A percentile compares a stretch with the other conserved stretches of the same genome.
These are phyloP conservation scores for Limulus polyphemus DNA, from an alignment of 2,888 invertebrate genomes.

Conservation along the genomic window DNA sequence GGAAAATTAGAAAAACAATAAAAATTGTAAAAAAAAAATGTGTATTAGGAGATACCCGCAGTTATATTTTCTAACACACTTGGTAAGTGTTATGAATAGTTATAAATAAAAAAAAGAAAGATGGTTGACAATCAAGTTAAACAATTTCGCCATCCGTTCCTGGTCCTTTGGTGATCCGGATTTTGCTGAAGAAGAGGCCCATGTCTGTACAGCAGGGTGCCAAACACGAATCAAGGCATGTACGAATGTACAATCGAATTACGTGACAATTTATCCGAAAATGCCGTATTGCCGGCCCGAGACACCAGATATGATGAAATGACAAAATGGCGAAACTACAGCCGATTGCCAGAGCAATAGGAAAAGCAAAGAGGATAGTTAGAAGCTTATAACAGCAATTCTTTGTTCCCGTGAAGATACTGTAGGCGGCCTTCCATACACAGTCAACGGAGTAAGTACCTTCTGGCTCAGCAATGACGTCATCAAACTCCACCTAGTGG, in stretches of 20 bases:
- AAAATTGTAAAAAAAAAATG: too few relatives aligned
- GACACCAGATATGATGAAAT: slow-evolving; percentile 63
- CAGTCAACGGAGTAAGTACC: slow-evolving; percentile 56
- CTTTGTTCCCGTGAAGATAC: slow-evolving; percentile 51
- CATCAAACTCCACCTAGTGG: slow-evolving; percentile 53
- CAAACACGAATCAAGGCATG: slow-evolving; percentile 47
- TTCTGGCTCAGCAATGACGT: slow-evolving; percentile 57
- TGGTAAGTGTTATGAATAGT: too few relatives aligned
- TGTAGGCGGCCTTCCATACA: slow-evolving; percentile 53
- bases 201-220: slow-evolving; percentile 50
- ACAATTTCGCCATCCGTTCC: too few relatives aligned
- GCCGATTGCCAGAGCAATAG: slow-evolving; percentile 52
- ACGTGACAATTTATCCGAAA: slow-evolving; percentile 55
- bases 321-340: slow-evolving; percentile 56
- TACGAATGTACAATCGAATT: slow-evolving; percentile 45
- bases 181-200: slow-evolving; percentile 45
- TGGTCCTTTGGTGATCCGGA: slow-evolving; percentile 6
- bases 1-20: too few relatives aligned
- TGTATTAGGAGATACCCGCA: too few relatives aligned
- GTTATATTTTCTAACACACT: too few relatives aligned
- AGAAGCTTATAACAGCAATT: slow-evolving; percentile 55
- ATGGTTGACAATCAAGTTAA: too few relatives aligned
- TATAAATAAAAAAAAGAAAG: too few relatives aligned
- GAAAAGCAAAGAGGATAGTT: slow-evolving; percentile 52
- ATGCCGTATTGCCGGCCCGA: slow-evolving; percentile 52